A percentile compares a stretch with the other conserved stretches of the same genome.
Evolutionary conservation across 1,140 invertebrate species (phyloP).

Genomic region (Drosophila orena): DNA sequence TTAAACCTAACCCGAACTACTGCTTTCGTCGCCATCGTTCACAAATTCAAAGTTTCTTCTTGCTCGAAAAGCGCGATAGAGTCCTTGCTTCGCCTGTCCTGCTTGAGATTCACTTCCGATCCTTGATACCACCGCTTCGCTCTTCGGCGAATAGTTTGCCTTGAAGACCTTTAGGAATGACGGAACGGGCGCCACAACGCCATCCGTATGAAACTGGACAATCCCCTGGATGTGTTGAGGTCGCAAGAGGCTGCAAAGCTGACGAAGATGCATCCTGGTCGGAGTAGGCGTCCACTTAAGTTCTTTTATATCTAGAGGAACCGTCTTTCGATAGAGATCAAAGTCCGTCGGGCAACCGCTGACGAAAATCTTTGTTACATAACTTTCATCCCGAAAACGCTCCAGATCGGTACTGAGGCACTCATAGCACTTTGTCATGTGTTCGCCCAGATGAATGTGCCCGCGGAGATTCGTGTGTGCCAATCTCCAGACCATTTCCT

Average conservation of each 20-base stretch:
- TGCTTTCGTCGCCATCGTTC: not conserved
- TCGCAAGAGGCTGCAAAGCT: slow-evolving; percentile 60
- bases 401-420: slow-evolving; percentile 21
- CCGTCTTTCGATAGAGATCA: not conserved
- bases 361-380: slow-evolving; percentile 10
- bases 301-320: not conserved
- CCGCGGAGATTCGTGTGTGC: slow-evolving; percentile 42
- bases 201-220: slow-evolving; percentile 35
- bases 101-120: not conserved
- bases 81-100: not conserved
- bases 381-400: slow-evolving; percentile 4
- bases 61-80: not conserved
- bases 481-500: slow-evolving; percentile 40
- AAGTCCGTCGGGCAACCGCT: not conserved
- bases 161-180: slow-evolving; percentile 43
- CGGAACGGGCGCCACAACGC: slow-evolving; percentile 33
- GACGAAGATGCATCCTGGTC: slow-evolving; percentile 55
- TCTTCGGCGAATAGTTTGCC: slow-evolving; percentile 6
- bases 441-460: slow-evolving; percentile 31
- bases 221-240: slow-evolving; percentile 56
- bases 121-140: not conserved
- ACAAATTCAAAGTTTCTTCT: not conserved
- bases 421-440: slow-evolving; percentile 13
- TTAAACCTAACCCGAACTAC: not conserved
- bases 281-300: slow-evolving; percentile 56